Percentiles rank a stretch among this genome's conserved stretches.
These are phyloP conservation scores for Gallinago nigripennis DNA, from an alignment of 2,797 vertebrate species.

Conservation along the genomic window DNA sequence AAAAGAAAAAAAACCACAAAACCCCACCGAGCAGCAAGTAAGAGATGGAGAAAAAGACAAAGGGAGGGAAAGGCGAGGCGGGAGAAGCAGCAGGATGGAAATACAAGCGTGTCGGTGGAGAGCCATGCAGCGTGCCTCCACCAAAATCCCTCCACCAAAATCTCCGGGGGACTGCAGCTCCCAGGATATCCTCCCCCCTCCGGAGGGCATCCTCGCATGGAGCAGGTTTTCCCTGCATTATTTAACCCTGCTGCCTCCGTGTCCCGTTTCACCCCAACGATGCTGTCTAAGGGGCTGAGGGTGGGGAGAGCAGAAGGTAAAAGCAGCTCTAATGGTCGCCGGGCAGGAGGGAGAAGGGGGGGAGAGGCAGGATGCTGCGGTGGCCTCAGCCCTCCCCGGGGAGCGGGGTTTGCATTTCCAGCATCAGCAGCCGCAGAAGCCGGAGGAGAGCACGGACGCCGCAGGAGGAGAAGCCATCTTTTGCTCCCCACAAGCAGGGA, in stretches of 20 bases:
- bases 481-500: not conserved
- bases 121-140: not conserved
- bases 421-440: not conserved
- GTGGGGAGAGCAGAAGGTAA: not conserved
- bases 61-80: not conserved
- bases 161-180: not conserved
- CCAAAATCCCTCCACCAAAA: not conserved
- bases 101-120: not conserved
- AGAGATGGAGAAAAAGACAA: not conserved
- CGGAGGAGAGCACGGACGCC: fast-evolving
- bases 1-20: too few relatives aligned
- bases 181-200: not conserved
- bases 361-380: not conserved
- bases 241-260: not conserved
- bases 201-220: not conserved
- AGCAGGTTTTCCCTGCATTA: not conserved
- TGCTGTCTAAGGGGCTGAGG: not conserved
- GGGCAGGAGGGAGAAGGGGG: not conserved
- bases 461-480: not conserved
- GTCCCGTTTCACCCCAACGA: fast-evolving
- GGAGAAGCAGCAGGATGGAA: constrained; percentile 1
- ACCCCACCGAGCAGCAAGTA: not conserved
- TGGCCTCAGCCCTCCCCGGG: not conserved
- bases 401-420: not conserved
- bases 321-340: fast-evolving